Evolutionary conservation across 1,140 invertebrate species (phyloP).

Genomic region (Babylonia areolata): DNA sequence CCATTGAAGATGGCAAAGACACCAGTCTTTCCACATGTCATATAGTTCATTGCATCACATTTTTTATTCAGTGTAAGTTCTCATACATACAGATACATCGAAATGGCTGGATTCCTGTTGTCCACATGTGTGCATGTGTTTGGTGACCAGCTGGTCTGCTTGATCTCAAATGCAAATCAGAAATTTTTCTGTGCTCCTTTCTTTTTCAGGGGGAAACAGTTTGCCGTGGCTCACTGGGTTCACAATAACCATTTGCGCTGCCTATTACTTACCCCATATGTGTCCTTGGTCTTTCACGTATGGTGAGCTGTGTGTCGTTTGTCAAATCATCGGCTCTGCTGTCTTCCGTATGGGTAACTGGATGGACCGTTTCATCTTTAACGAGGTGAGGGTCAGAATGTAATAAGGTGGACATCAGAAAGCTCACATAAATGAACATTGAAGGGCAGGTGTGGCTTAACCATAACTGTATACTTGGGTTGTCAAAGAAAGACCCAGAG

Average conservation of each 20-base stretch:
- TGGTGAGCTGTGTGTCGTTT: slow-evolving; percentile 28
- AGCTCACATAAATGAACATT: too few species aligned
- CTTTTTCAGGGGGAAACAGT: neutral
- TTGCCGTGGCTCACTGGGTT: neutral
- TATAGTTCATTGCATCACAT: too few species aligned
- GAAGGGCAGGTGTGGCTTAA: too few species aligned
- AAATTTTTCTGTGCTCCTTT: too few species aligned
- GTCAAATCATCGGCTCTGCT: slow-evolving; percentile 6
- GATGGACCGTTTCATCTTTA: slow-evolving; percentile 1
- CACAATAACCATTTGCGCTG: neutral
- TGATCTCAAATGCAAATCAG: too few species aligned
- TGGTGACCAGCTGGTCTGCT: neutral
- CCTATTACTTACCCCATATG: slow-evolving; percentile 18
- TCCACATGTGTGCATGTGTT: neutral
- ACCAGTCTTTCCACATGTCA: too few species aligned
- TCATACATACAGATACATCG: too few species aligned
- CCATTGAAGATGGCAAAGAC: too few species aligned
- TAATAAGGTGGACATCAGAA: neutral
- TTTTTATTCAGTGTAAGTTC: too few species aligned
- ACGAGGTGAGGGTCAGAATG: neutral
- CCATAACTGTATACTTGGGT: too few species aligned
- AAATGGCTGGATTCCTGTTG: neutral
- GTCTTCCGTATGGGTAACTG: neutral
- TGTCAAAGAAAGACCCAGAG: too few species aligned
- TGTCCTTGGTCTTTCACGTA: slow-evolving; percentile 19